Percentiles rank a stretch among this genome's conserved stretches.
phyloP scores from a whole-genome alignment of 2,797 vertebrate species.

The Kryptolebias ocellatus region DNA sequence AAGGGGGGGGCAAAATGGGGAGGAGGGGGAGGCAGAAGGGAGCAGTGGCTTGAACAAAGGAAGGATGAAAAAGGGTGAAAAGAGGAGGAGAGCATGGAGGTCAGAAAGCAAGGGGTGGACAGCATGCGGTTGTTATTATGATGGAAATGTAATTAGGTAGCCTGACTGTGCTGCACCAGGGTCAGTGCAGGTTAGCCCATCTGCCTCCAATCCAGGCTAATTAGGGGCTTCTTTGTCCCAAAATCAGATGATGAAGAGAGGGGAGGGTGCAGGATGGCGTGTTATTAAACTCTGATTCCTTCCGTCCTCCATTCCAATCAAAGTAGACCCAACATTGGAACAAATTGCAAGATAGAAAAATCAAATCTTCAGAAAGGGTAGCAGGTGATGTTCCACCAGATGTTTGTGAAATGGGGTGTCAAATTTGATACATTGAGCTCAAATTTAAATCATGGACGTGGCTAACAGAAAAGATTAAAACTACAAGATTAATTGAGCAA shows the following conservation, averaged over 20 bases:
- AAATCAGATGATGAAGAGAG: conserved; percentile 76
- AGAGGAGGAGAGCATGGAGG: conserved; percentile 75
- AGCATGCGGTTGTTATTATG: conserved; percentile 83
- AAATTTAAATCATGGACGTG: neutral
- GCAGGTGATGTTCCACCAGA: conserved; percentile 59
- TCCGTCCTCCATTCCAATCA: conserved; percentile 63
- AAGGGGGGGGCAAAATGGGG: conserved; percentile 71
- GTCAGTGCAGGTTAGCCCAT: conserved; percentile 86
- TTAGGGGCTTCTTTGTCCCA: conserved; percentile 83
- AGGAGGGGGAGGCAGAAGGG: conserved; percentile 66
- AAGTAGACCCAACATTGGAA: conserved; percentile 72
- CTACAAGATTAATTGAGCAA: neutral
- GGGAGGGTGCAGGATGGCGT: conserved; percentile 30
- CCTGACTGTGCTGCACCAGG: conserved; percentile 72
- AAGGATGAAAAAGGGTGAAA: conserved; percentile 68
- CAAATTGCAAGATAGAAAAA: conserved; percentile 64
- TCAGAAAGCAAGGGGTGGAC: conserved; percentile 81
- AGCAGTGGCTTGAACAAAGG: conserved; percentile 74
- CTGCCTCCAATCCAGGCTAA: conserved; percentile 85
- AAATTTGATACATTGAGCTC: conserved; percentile 9
- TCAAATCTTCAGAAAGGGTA: conserved; percentile 47
- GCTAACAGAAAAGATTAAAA: conserved; percentile 7
- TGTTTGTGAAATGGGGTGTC: conserved; percentile 29
- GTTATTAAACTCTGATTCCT: conserved; percentile 75
- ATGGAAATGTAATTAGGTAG: conserved; percentile 89